These are phyloP conservation scores for Trochalopteron elliotii DNA, from an alignment of 2,113 vertebrate genomes.

Conservation along the genomic window DNA sequence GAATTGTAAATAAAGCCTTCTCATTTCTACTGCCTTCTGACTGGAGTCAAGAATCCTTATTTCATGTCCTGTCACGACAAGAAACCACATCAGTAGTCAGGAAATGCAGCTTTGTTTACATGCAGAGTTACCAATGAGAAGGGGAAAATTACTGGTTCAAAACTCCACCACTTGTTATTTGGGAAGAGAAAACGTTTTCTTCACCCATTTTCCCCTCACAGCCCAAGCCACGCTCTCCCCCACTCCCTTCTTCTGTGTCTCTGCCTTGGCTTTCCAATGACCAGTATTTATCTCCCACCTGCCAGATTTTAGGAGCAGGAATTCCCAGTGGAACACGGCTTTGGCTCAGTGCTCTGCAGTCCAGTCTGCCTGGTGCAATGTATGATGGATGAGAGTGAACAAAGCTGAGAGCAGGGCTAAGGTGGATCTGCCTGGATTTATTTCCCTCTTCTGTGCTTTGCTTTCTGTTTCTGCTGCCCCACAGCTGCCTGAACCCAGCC, in stretches of 20 bases:
- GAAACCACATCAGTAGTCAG: background rate
- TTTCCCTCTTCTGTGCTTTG: background rate
- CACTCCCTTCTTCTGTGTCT: background rate
- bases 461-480: background rate
- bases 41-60: too few species aligned
- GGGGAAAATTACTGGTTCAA: background rate
- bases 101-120: background rate
- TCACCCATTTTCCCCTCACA: background rate
- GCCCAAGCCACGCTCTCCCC: background rate
- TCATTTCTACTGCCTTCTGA: too few species aligned
- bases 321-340: background rate
- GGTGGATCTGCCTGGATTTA: slow-evolving; percentile 5
- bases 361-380: background rate
- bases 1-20: too few species aligned
- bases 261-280: background rate
- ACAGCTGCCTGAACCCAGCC: background rate
- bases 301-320: background rate
- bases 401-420: background rate
- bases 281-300: background rate
- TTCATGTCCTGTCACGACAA: too few species aligned
- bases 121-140: background rate
- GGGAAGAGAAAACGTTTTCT: background rate
- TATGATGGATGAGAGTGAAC: background rate
- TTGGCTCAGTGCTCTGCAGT: background rate
- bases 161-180: background rate